Conservation (phyloP, 2,888 invertebrate genomes). For the Mimas tiliae region DNA sequence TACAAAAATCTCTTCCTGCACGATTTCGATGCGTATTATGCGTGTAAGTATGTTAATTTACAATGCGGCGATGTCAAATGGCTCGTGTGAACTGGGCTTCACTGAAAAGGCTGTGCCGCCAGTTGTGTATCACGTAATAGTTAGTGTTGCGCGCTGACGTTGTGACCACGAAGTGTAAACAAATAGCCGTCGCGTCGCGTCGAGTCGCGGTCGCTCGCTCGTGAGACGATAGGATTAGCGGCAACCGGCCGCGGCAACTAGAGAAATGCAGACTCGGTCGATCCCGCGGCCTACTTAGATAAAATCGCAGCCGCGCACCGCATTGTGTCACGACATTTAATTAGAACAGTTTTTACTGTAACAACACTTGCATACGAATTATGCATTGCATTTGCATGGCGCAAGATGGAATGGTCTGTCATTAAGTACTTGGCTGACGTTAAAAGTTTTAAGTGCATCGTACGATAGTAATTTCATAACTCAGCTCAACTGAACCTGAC, state of each 20-base stretch:
- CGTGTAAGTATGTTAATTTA: slow-evolving; percentile 45
- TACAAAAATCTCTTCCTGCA: slow-evolving; percentile 33
- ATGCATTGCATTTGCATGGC: slow-evolving; percentile 29
- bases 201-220: too few relatives aligned
- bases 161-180: slow-evolving; percentile 47
- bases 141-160: slow-evolving; percentile 37
- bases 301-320: neutral
- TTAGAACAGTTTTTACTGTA: slow-evolving; percentile 39
- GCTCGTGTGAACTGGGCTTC: slow-evolving; percentile 48
- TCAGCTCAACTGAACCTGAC: slow-evolving; percentile 26
- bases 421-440: slow-evolving; percentile 31
- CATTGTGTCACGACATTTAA: slow-evolving; percentile 28
- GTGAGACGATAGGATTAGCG: slow-evolving; percentile 4
- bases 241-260: slow-evolving; percentile 9
- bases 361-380: slow-evolving; percentile 28
- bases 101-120: slow-evolving; percentile 38
- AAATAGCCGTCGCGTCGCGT: slow-evolving; percentile 33
- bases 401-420: slow-evolving; percentile 32
- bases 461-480: slow-evolving; percentile 29
- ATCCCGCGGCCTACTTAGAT: neutral
- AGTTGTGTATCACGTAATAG: slow-evolving; percentile 48
- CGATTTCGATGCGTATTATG: slow-evolving; percentile 23
- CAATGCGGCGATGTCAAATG: slow-evolving; percentile 42
- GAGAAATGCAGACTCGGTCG: slow-evolving; percentile 14
- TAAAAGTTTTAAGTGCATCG: slow-evolving; percentile 33